Evolutionary conservation across 1,140 invertebrate species (phyloP).

Genomic region (Heliconius congener): DNA sequence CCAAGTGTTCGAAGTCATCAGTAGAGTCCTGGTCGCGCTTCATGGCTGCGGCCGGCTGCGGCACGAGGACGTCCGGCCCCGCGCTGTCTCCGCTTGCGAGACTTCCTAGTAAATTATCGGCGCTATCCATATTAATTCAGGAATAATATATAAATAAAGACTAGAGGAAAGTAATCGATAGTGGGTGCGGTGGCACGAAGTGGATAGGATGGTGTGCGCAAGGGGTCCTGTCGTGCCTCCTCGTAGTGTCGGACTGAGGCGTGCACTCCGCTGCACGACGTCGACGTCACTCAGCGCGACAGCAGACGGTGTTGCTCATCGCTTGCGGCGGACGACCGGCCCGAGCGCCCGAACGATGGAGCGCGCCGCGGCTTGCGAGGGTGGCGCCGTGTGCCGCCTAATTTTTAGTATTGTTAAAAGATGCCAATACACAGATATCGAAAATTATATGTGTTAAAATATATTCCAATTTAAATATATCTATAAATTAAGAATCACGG

Average conservation of each 20-base stretch:
- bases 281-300: constrained; percentile 75
- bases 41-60: constrained; percentile 51
- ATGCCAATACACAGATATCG: background rate
- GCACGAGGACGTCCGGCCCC: constrained; percentile 41
- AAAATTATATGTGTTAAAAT: background rate
- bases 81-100: constrained; percentile 61
- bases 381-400: constrained; percentile 46
- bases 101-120: constrained; percentile 63
- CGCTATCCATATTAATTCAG: constrained; percentile 57
- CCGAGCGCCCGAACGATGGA: constrained; percentile 42
- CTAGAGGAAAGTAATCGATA: constrained; percentile 57
- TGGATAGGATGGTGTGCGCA: constrained; percentile 42
- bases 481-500: background rate
- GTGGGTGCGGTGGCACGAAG: constrained; percentile 59
- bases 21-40: constrained; percentile 85
- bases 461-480: constrained; percentile 2
- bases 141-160: constrained; percentile 36
- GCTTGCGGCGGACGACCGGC: constrained; percentile 30
- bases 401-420: constrained; percentile 28
- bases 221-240: constrained; percentile 64
- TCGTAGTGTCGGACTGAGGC: constrained; percentile 62
- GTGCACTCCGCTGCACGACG: constrained; percentile 50
- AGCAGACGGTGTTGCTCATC: constrained; percentile 70
- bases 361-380: constrained; percentile 22
- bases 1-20: constrained; percentile 88